Conservation (phyloP, 1,140 invertebrate genomes). For the Microplitis mediator region DNA sequence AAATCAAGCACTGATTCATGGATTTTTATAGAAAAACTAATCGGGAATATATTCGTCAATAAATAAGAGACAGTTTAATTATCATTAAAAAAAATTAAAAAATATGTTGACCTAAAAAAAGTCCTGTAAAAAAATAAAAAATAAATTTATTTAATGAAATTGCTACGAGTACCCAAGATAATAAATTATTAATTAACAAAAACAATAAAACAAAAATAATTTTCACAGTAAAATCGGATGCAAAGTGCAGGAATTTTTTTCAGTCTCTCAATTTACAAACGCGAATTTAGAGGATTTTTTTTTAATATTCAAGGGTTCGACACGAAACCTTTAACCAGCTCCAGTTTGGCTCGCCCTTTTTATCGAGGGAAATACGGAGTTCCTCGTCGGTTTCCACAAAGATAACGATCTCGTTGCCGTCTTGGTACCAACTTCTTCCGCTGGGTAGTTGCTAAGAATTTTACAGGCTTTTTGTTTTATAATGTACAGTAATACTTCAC, state of each 20-base stretch:
- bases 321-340: constrained; percentile 70
- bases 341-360: constrained; percentile 68
- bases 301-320: constrained; percentile 10
- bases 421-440: constrained; percentile 55
- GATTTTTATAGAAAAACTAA: not conserved
- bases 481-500: not conserved
- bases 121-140: constrained; percentile 14
- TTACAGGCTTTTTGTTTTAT: constrained; percentile 2
- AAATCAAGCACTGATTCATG: constrained; percentile 1
- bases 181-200: constrained; percentile 8
- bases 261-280: no score
- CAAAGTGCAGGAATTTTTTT: not conserved
- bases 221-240: not conserved
- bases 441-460: constrained; percentile 43
- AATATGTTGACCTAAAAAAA: not conserved
- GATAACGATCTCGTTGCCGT: constrained; percentile 60
- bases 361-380: constrained; percentile 66
- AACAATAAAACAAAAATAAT: constrained; percentile 17
- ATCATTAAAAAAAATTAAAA: not conserved
- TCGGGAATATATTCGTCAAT: not conserved
- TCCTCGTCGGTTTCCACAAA: constrained; percentile 67
- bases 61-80: not conserved
- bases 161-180: constrained; percentile 26
- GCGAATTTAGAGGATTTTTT: not conserved
- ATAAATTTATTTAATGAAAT: not conserved